Evolutionary conservation across 2,888 invertebrate genomes (phyloP).

Genomic region (Dendrolimus houi): DNA sequence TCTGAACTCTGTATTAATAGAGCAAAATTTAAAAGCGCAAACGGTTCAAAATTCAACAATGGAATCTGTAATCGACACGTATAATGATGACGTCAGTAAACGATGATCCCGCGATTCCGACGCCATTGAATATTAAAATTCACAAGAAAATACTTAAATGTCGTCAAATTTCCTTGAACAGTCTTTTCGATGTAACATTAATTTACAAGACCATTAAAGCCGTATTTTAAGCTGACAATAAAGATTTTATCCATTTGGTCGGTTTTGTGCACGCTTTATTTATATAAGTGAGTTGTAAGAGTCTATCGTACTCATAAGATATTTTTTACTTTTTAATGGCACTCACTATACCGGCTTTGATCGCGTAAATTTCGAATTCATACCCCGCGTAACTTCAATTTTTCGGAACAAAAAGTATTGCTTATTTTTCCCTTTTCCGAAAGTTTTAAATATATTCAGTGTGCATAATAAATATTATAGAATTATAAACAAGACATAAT

Average conservation of each 20-base stretch:
- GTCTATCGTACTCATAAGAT: neutral
- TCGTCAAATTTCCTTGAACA: neutral
- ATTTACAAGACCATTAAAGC: neutral
- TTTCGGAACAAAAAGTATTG: too few species aligned
- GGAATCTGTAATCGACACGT: slow-evolving; percentile 25
- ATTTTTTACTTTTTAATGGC: too few species aligned
- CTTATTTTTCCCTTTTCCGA: too few species aligned
- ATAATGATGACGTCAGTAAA: slow-evolving; percentile 28
- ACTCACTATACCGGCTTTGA: too few species aligned
- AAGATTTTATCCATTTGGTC: too few species aligned
- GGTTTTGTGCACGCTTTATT: too few species aligned
- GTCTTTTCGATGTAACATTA: neutral
- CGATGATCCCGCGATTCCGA: slow-evolving; percentile 19
- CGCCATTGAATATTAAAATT: slow-evolving; percentile 16
- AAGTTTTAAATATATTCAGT: too few species aligned
- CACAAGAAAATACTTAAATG: slow-evolving; percentile 12
- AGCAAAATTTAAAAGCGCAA: slow-evolving; percentile 20
- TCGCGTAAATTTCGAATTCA: too few species aligned
- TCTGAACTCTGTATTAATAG: slow-evolving; percentile 14
- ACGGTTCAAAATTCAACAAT: slow-evolving; percentile 23
- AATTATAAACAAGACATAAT: too few species aligned
- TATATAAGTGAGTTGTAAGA: neutral
- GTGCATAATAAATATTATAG: too few species aligned
- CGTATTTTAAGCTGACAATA: neutral
- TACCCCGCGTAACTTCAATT: too few species aligned